Conservation (phyloP, 2,113 vertebrate species). For the Xiphophorus maculatus region DNA sequence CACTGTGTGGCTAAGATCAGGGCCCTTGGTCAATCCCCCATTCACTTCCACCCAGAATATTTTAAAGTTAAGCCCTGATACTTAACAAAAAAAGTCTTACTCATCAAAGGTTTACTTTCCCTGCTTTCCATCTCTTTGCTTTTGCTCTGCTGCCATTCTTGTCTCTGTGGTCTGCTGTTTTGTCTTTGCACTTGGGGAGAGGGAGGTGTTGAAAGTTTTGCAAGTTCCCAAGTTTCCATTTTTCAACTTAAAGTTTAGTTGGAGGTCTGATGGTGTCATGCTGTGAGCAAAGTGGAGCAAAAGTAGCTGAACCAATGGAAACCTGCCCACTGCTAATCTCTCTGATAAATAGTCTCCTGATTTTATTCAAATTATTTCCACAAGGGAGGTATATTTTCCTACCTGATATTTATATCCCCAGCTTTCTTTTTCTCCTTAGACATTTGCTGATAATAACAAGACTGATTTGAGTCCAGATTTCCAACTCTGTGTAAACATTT, state of each 20-base stretch:
- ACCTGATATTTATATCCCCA: constrained; percentile 45
- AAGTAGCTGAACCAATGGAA: constrained; percentile 38
- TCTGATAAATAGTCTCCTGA: constrained; percentile 43
- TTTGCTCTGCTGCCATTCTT: constrained; percentile 50
- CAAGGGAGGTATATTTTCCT: constrained; percentile 53
- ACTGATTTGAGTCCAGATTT: constrained; percentile 36
- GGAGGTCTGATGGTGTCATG: constrained; percentile 53
- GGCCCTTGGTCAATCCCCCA: constrained; percentile 84
- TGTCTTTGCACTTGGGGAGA: constrained; percentile 59
- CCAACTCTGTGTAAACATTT: constrained; percentile 24
- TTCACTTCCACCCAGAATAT: constrained; percentile 81
- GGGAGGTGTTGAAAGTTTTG: constrained; percentile 55
- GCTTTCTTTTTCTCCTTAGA: neutral
- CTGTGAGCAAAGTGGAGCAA: constrained; percentile 67
- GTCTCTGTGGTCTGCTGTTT: constrained; percentile 65
- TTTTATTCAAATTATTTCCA: constrained; percentile 43
- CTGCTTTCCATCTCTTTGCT: constrained; percentile 43
- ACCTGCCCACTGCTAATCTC: constrained; percentile 39
- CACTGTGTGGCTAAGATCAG: constrained; percentile 81
- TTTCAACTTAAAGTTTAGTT: constrained; percentile 69
- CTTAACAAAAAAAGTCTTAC: constrained; percentile 80
- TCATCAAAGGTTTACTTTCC: constrained; percentile 80
- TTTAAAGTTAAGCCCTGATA: constrained; percentile 82
- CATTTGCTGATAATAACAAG: constrained; percentile 25
- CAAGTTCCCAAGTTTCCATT: constrained; percentile 69